phyloP scores from a whole-genome alignment of 2,797 vertebrate genomes.

The Emys orbicularis region DNA sequence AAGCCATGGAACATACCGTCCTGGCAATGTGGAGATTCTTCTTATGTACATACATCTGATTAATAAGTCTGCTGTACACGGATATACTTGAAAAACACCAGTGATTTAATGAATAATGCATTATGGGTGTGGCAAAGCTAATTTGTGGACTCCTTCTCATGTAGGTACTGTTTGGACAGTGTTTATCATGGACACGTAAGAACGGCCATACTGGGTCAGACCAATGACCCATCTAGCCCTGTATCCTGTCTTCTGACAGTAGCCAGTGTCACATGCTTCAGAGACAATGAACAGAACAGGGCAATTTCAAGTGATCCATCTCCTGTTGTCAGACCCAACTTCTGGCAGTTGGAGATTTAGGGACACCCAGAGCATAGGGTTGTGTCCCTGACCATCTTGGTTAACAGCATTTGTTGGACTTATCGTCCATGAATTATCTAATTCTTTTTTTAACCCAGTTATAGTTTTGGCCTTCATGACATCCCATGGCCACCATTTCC shows the following conservation, averaged over 20 bases:
- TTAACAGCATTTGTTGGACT: neutral
- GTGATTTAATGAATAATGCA: neutral
- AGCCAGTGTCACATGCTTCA: no score
- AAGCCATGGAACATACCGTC: neutral
- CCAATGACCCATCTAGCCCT: neutral
- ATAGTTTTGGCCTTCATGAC: neutral
- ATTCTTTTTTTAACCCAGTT: neutral
- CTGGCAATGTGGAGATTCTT: slow-evolving; percentile 37
- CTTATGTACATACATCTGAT: neutral
- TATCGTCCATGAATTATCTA: neutral
- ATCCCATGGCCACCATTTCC: neutral
- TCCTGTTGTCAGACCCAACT: neutral
- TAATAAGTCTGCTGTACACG: neutral
- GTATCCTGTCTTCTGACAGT: neutral
- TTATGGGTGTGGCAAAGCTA: slow-evolving; percentile 5
- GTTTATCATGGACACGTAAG: neutral
- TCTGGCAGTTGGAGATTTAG: neutral
- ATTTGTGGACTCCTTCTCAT: slow-evolving; percentile 27
- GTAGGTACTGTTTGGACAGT: slow-evolving; percentile 17
- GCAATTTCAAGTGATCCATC: neutral
- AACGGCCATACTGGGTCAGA: neutral
- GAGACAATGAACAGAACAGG: neutral
- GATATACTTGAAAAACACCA: slow-evolving; percentile 32
- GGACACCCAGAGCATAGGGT: no score
- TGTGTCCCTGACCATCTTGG: neutral